Base-by-base conservation (phyloP, 2,888 invertebrate genomes). In the Xanthostigma xanthostigma region DNA sequence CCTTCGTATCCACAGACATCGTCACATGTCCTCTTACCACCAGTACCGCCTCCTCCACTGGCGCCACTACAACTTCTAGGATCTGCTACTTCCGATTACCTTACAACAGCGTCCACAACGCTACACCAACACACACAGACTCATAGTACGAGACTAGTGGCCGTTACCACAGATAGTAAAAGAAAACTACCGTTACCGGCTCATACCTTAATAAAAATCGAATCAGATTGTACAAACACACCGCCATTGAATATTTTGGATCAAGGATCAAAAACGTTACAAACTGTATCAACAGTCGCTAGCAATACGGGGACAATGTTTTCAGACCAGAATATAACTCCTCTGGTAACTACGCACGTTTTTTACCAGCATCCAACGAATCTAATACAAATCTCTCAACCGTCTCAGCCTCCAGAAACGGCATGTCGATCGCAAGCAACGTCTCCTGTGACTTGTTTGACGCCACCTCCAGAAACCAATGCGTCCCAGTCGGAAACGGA, bases 161-260 rank as follows among this genome's bases (percentile, higher is more conserved):
- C 79, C 1, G 67, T 82, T 6, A 78, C 81, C 0, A 71, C 73
- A 2, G 61, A 60, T 45, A 67, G 70, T 54, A 70, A 72, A 54
- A 67, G 73, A 52, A 71, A 72, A 55, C 70, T 66, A 54, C 66
- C 67, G 13, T 60, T 68, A 36, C 66, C 67, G 1, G 72, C 75
- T 11, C 71, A 74, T 41, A 69, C 71, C 9, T 67, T 82, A 41
- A 80, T 84, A 49, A 85, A 85, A 66, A 78, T 84, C 47, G 85
- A 85, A 64, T 79, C 84, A 2, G 83, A 81, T 60, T 66, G 66
- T 45, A 46, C 53, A 10, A 27, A 27, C 27, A 35, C 41, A 8
- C 17, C 48, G 8, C 47, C 46, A 46, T 59, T 62, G 8, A 54
- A 58, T 6, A 57, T 57, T 11, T 52, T 65, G 49, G 65, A 66